Evolutionary conservation across 2,888 invertebrate species (phyloP), one percentile per base, ranked within the genome.

Genomic region (Tortricodes alternella): DNA sequence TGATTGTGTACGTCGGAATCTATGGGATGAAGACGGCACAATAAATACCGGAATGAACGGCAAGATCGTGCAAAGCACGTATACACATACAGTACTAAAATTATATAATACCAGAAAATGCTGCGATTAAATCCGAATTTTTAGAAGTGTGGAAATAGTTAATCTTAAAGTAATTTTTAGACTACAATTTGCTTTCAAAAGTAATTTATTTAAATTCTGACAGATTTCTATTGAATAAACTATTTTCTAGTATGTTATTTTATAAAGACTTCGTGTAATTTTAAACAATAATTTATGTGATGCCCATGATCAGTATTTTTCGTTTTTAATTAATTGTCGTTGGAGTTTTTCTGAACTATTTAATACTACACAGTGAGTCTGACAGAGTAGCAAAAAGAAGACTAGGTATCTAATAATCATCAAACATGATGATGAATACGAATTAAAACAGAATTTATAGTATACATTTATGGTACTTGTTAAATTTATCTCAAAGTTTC

Each of bases 361-460:
- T n/a, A n/a, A n/a, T n/a, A n/a, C n/a, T n/a, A n/a, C n/a, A n/a
- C n/a, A n/a, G n/a, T n/a, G n/a, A n/a, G 63, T 70, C 68, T 78
- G 85, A 84, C 85, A 86, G 83, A 85, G 76, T 79, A 76, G 75
- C 64, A 73, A 75, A 66, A 83, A 85, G 83, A 83, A 82, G 85
- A 80, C 18, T 63, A 59, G 48, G 35, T 29, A 23, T 27, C 23
- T 41, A 19, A 16, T 46, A 6, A n/a, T n/a, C n/a, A n/a, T n/a
- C n/a, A n/a, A n/a, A n/a, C n/a, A n/a, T n/a, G n/a, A n/a, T n/a
- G n/a, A n/a, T n/a, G n/a, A n/a, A n/a, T n/a, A n/a, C n/a, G n/a
- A n/a, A n/a, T n/a, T n/a, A n/a, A n/a, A n/a, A n/a, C n/a, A n/a
- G n/a, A n/a, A n/a, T n/a, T n/a, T n/a, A n/a, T n/a, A n/a, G n/a